Conservation (phyloP, 2,797 vertebrate genomes). For the Eospalax fontanierii region DNA sequence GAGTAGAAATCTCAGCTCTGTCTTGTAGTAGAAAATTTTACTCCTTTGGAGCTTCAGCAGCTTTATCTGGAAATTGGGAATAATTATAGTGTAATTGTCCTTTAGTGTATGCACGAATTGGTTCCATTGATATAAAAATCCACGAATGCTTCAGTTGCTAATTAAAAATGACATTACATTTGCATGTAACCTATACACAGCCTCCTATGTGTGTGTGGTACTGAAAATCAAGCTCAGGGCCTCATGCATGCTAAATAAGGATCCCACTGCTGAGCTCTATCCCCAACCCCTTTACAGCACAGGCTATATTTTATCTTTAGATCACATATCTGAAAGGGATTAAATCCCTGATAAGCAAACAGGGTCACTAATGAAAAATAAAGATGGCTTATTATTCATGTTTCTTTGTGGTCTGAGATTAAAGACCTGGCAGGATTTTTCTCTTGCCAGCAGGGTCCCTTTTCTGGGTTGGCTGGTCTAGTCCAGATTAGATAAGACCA, state of each 20-base stretch:
- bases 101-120: background rate
- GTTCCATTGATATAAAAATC: background rate
- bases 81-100: background rate
- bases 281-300: background rate
- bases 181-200: background rate
- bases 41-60: background rate
- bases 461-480: no score
- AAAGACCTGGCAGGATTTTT: no score
- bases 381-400: no score
- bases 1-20: slow-evolving; percentile 10
- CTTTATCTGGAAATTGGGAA: background rate
- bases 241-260: background rate
- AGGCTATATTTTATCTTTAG: background rate
- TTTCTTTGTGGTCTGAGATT: no score
- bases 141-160: background rate
- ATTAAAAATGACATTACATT: background rate
- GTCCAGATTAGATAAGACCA: no score
- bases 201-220: background rate
- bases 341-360: no score
- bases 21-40: background rate
- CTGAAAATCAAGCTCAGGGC: background rate
- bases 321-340: background rate
- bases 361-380: no score
- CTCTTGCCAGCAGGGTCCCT: no score
- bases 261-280: background rate